A percentile compares a stretch with the other conserved stretches of the same genome.
Conservation (phyloP, 2,888 invertebrate genomes). For the Stomorhina lunata region DNA sequence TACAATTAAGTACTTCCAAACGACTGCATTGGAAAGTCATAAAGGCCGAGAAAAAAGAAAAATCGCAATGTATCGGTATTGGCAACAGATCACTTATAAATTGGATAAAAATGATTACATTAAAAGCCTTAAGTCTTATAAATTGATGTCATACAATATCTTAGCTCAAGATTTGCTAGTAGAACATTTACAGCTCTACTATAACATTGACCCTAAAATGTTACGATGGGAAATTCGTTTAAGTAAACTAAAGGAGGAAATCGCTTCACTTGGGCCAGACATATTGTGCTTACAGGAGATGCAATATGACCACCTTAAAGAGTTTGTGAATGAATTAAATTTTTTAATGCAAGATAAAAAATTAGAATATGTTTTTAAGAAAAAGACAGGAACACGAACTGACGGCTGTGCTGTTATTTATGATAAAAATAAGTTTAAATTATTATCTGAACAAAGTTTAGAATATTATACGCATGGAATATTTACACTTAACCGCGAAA, state of each 20-base stretch:
- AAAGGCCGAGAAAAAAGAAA: neutral
- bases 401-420: constrained; percentile 97
- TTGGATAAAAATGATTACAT: neutral
- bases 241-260: constrained; percentile 80
- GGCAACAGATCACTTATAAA: constrained; percentile 19
- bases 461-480: constrained; percentile 82
- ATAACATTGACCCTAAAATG: constrained; percentile 80
- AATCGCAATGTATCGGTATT: constrained; percentile 53
- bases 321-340: constrained; percentile 65
- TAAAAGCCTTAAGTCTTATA: constrained; percentile 80
- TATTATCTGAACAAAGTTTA: constrained; percentile 85
- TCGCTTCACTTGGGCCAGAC: constrained; percentile 81
- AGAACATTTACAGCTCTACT: constrained; percentile 87
- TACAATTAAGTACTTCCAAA: too few species aligned
- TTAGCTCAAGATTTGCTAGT: constrained; percentile 90
- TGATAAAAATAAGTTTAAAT: constrained; percentile 84
- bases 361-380: constrained; percentile 89
- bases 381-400: constrained; percentile 87
- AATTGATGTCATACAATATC: constrained; percentile 92
- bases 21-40: neutral
- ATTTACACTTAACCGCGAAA: constrained; percentile 88
- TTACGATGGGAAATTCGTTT: constrained; percentile 87
- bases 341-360: constrained; percentile 80
- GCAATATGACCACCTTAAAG: constrained; percentile 86
- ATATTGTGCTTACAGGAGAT: constrained; percentile 89